Percentiles rank a stretch among this genome's conserved stretches.
Conservation (phyloP, 2,888 invertebrate species). For the Charanyca ferruginea region DNA sequence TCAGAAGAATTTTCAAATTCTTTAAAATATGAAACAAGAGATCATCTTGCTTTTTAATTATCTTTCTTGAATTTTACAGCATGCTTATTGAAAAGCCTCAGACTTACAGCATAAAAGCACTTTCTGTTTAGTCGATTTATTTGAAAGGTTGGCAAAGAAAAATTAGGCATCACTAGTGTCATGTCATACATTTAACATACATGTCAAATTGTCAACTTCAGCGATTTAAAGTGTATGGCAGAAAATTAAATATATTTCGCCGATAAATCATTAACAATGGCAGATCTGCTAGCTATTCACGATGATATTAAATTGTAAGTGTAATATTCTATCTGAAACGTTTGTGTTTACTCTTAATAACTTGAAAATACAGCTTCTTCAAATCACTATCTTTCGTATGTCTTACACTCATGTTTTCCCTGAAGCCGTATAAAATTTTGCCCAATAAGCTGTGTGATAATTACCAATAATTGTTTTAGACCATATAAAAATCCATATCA, state of each 20-base stretch:
- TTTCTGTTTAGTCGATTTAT: conserved; percentile 4
- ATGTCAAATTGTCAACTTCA: conserved; percentile 47
- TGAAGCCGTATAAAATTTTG: conserved; percentile 68
- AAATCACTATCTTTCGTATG: conserved; percentile 9
- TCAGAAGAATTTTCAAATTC: too few relatives aligned
- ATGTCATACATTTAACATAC: conserved; percentile 53
- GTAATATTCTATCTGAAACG: conserved; percentile 3
- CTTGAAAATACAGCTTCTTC: conserved; percentile 12
- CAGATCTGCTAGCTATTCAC: conserved; percentile 93
- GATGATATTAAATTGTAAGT: conserved; percentile 95
- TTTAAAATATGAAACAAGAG: too few relatives aligned
- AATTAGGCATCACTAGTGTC: conserved; percentile 40
- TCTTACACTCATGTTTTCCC: conserved; percentile 62
- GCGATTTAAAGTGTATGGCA: conserved; percentile 55
- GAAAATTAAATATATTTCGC: conserved; percentile 62
- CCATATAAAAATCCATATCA: neutral
- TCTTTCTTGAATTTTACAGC: too few relatives aligned
- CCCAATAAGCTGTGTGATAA: conserved; percentile 19
- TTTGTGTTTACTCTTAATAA: neutral
- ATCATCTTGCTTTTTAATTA: too few relatives aligned
- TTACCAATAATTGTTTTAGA: neutral
- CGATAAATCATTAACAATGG: conserved; percentile 76
- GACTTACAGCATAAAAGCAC: too few relatives aligned
- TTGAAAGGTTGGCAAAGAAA: too few relatives aligned
- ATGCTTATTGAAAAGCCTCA: too few relatives aligned